These are phyloP conservation scores for Gavia stellata DNA, from an alignment of 2,113 vertebrate genomes.

Conservation along the genomic window DNA sequence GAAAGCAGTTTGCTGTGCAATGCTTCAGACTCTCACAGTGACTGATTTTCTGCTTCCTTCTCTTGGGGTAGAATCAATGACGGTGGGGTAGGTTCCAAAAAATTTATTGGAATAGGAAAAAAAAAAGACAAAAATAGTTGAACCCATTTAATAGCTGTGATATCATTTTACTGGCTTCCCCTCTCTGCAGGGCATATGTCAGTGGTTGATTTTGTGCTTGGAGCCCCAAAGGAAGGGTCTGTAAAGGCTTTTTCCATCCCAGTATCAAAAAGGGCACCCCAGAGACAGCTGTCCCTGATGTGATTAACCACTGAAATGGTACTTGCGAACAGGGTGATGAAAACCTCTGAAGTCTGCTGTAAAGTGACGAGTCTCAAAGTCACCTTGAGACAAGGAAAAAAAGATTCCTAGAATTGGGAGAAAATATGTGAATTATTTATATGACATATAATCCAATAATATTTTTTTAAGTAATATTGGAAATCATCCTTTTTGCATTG, in stretches of 20 bases:
- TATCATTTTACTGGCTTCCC: neutral
- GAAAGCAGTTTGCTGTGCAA: slow-evolving; percentile 28
- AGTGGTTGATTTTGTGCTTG: neutral
- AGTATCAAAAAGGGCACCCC: neutral
- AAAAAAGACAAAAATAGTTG: slow-evolving; percentile 27
- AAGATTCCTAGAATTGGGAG: slow-evolving; percentile 4
- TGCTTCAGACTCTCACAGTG: slow-evolving; percentile 45
- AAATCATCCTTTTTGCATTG: neutral
- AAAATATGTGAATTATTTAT: neutral
- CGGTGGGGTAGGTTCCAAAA: neutral
- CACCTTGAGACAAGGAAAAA: slow-evolving; percentile 8
- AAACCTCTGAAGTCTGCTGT: neutral
- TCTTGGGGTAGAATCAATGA: neutral
- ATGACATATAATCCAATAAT: neutral
- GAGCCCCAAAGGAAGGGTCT: neutral
- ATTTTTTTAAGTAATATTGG: neutral
- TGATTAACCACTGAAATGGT: slow-evolving; percentile 34
- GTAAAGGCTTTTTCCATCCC: neutral
- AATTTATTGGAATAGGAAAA: neutral
- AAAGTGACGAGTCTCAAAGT: slow-evolving; percentile 54
- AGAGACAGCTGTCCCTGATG: slow-evolving; percentile 33
- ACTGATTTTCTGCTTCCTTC: slow-evolving; percentile 50
- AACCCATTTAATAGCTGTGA: neutral
- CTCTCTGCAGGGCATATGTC: neutral
- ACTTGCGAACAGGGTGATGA: slow-evolving; percentile 57